Evolutionary conservation across 2,797 vertebrate genomes (phyloP).

Genomic region (Micromesistius poutassou): DNA sequence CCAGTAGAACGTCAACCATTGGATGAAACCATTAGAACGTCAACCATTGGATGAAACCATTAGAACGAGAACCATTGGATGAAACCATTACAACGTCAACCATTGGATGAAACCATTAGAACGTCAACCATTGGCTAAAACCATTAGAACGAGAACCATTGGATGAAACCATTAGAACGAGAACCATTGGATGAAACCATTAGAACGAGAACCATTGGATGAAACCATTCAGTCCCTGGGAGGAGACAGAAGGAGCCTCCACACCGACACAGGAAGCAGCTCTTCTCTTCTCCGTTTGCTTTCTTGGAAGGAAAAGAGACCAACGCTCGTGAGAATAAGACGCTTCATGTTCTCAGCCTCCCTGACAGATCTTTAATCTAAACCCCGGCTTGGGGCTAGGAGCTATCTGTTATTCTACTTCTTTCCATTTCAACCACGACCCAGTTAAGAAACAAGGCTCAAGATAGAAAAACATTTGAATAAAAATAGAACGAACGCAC

Average conservation of each 20-base stretch:
- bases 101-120: neutral
- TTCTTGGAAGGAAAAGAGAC: neutral
- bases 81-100: neutral
- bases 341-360: neutral
- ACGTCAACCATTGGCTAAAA: neutral
- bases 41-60: neutral
- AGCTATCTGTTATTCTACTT: neutral
- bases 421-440: neutral
- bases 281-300: no score
- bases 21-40: neutral
- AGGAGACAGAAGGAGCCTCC: neutral
- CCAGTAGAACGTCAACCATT: neutral
- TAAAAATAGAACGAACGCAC: neutral
- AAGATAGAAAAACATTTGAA: neutral
- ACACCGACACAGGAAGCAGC: neutral
- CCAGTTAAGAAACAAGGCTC: constrained; percentile 1
- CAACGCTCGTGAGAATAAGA: neutral
- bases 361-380: neutral
- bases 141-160: neutral
- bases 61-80: neutral
- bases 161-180: neutral
- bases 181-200: neutral
- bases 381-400: neutral
- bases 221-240: neutral
- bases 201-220: neutral